phyloP scores from a whole-genome alignment of 2,888 invertebrate genomes.

The Drosophila siamana region DNA sequence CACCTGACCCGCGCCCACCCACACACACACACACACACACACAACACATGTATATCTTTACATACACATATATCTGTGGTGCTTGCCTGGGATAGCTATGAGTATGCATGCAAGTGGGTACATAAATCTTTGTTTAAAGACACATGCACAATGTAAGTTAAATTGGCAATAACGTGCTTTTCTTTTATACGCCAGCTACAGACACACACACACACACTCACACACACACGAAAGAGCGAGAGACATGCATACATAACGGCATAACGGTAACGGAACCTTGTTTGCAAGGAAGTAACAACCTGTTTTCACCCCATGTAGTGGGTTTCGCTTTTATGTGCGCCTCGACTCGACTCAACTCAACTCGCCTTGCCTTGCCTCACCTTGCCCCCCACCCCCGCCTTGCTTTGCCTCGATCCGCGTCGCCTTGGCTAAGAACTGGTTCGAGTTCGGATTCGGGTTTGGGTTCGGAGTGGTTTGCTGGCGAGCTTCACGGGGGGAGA shows the following conservation, averaged over 20 bases:
- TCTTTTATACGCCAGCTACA: constrained; percentile 74
- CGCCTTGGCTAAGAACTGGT: constrained; percentile 37
- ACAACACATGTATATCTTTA: constrained; percentile 15
- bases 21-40: constrained; percentile 12
- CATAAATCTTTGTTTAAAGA: constrained; percentile 80
- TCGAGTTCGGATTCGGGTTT: constrained; percentile 4
- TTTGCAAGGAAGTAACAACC: constrained; percentile 81
- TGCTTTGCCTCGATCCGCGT: constrained; percentile 38
- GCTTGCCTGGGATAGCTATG: constrained; percentile 50
- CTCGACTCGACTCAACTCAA: constrained; percentile 27
- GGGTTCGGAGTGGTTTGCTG: not conserved
- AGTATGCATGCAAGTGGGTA: constrained; percentile 79
- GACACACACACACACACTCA: constrained; percentile 25
- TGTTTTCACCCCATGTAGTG: constrained; percentile 79
- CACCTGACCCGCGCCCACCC: constrained; percentile 66
- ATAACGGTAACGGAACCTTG: constrained; percentile 82
- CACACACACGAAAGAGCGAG: constrained; percentile 1
- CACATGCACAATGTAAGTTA: constrained; percentile 80
- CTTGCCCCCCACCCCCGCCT: constrained; percentile 5
- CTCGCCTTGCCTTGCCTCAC: constrained; percentile 2
- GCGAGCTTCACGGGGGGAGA: not conserved
- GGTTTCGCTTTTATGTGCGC: constrained; percentile 67
- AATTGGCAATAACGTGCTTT: constrained; percentile 80
- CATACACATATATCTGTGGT: no score
- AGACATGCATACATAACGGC: constrained; percentile 54